phyloP scores from a whole-genome alignment of 2,113 vertebrate genomes.

The Neolamprologus longior region DNA sequence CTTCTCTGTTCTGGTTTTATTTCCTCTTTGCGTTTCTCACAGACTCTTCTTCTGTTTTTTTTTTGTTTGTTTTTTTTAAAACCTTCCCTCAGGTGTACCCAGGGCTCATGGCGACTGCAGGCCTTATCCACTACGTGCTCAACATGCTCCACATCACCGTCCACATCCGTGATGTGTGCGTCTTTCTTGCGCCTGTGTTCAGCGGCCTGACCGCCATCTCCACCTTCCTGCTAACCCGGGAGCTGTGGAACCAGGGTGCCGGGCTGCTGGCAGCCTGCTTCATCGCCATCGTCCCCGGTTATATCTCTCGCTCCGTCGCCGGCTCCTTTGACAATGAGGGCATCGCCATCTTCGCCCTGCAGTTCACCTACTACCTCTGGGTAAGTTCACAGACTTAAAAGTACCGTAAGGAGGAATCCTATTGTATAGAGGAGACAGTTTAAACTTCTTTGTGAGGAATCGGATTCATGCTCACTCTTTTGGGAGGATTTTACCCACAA shows the following conservation, averaged over 20 bases:
- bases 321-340: constrained; percentile 99
- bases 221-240: constrained; percentile 95
- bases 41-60: neutral
- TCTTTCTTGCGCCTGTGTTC: constrained; percentile 96
- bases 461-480: neutral
- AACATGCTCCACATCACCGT: constrained; percentile 95
- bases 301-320: constrained; percentile 97
- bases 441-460: neutral
- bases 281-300: constrained; percentile 97
- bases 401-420: neutral
- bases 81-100: constrained; percentile 83
- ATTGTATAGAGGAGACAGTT: neutral
- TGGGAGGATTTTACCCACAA: neutral
- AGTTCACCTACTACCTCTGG: constrained; percentile 99
- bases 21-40: neutral
- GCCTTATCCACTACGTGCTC: constrained; percentile 96
- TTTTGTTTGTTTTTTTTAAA: accelerated
- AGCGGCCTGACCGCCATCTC: constrained; percentile 97
- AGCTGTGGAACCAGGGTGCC: constrained; percentile 98
- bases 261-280: constrained; percentile 98
- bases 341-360: constrained; percentile 98
- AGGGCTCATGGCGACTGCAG: constrained; percentile 98
- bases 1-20: neutral
- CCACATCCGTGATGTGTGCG: constrained; percentile 96
- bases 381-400: constrained; percentile 51